Percentiles rank a stretch among this genome's conserved stretches.
Conservation (phyloP, 2,888 invertebrate genomes). For the Dryobotodes eremita region DNA sequence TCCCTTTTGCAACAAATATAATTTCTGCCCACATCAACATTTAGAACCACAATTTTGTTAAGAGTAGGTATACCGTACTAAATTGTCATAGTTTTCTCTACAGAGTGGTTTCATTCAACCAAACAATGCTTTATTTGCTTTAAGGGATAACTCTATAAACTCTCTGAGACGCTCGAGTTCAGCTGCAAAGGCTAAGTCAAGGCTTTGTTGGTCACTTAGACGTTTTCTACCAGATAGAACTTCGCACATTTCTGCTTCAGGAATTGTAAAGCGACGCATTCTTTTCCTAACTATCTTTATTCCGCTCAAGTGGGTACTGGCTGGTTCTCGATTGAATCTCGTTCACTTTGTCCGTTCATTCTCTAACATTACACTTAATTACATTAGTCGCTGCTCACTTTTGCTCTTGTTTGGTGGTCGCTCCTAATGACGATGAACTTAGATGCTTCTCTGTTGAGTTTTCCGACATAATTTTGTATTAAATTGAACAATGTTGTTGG, state of each 20-base stretch:
- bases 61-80: not conserved
- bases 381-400: constrained; percentile 52
- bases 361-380: constrained; percentile 42
- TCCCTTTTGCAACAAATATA: constrained; percentile 23
- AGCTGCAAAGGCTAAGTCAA: constrained; percentile 56
- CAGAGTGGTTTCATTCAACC: not conserved
- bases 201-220: constrained; percentile 56
- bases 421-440: constrained; percentile 45
- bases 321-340: constrained; percentile 50
- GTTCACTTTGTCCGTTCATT: constrained; percentile 43
- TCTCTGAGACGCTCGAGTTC: constrained; percentile 28
- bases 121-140: constrained; percentile 26
- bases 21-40: not conserved
- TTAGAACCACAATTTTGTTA: constrained; percentile 13
- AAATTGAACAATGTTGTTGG: not conserved
- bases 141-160: constrained; percentile 39
- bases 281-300: constrained; percentile 55
- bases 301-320: constrained; percentile 39
- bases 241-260: constrained; percentile 50
- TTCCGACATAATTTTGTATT: constrained; percentile 7
- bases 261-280: constrained; percentile 48
- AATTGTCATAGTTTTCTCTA: not conserved
- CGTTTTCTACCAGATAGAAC: constrained; percentile 46
- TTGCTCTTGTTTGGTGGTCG: constrained; percentile 33
- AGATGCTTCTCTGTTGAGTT: constrained; percentile 16